These are phyloP conservation scores for Cryptocheilus praepositus DNA, from an alignment of 2,888 invertebrate genomes.

Conservation along the genomic window DNA sequence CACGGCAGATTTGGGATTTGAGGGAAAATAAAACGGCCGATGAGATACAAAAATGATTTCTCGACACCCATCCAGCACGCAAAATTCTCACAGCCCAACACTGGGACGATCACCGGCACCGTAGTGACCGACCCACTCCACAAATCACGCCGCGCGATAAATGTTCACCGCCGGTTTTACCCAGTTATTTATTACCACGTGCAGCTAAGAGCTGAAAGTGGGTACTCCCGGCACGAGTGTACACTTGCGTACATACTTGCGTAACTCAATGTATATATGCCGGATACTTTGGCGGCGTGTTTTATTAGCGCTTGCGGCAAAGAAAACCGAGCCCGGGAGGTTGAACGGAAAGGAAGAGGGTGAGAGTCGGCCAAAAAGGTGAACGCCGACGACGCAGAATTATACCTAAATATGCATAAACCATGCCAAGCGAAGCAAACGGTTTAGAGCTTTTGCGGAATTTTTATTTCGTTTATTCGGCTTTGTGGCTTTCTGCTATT, in stretches of 20 bases:
- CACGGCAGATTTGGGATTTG: too few species aligned
- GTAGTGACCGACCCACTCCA: conserved; percentile 39
- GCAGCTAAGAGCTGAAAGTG: conserved; percentile 49
- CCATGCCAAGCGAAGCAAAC: too few species aligned
- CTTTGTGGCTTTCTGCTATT: too few species aligned
- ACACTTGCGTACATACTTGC: conserved; percentile 17
- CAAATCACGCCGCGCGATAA: conserved; percentile 63
- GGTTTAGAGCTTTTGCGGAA: too few species aligned
- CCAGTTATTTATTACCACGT: conserved; percentile 59
- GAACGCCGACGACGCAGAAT: conserved; percentile 12
- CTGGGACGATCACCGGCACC: conserved; percentile 8
- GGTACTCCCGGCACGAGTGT: conserved; percentile 30
- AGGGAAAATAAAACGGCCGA: neutral
- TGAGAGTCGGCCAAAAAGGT: conserved; percentile 13
- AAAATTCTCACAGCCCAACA: neutral
- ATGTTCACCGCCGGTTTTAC: conserved; percentile 58
- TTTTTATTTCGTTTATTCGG: too few species aligned
- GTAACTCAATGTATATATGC: neutral
- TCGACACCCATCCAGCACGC: conserved; percentile 12
- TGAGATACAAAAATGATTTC: conserved; percentile 36
- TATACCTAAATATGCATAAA: conserved; percentile 1
- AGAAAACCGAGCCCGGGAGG: conserved; percentile 1
- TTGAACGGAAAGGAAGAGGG: conserved; percentile 15
- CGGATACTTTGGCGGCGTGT: neutral
- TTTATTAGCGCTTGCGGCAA: conserved; percentile 5